Conservation (phyloP, 2,888 invertebrate genomes). For the Aricia artaxerxes region DNA sequence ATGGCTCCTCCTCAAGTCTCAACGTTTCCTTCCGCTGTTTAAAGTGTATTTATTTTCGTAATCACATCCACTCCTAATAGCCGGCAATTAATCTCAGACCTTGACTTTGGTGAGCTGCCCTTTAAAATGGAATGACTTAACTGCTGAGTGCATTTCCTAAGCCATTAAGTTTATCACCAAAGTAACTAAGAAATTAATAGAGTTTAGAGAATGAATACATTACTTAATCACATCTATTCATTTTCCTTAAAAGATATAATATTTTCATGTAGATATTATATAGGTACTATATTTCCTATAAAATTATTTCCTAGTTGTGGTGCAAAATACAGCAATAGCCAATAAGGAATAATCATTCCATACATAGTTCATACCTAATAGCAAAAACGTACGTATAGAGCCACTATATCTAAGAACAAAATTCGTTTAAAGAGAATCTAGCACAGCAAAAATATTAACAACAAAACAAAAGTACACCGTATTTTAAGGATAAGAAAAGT, state of each 20-base stretch:
- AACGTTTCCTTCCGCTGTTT: constrained; percentile 66
- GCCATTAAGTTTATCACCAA: neutral
- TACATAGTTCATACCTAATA: no score
- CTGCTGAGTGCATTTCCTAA: neutral
- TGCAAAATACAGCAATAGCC: no score
- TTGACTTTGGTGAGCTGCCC: neutral
- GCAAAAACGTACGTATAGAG: no score
- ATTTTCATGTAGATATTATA: no score
- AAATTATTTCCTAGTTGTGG: no score
- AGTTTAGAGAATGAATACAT: no score
- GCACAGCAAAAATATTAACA: neutral
- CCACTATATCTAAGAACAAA: neutral
- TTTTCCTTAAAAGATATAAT: no score
- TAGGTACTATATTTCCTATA: no score
- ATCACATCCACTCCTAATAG: constrained; percentile 15
- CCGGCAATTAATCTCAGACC: constrained; percentile 17
- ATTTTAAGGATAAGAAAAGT: neutral
- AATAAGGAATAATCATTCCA: no score
- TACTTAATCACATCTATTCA: no score
- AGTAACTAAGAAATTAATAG: neutral
- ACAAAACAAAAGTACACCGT: neutral
- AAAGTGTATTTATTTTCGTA: constrained; percentile 36
- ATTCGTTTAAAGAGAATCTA: neutral
- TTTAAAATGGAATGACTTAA: neutral
- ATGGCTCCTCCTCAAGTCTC: constrained; percentile 65